Conservation (phyloP, 1,140 invertebrate species). For the Rhopalosiphum padi region DNA sequence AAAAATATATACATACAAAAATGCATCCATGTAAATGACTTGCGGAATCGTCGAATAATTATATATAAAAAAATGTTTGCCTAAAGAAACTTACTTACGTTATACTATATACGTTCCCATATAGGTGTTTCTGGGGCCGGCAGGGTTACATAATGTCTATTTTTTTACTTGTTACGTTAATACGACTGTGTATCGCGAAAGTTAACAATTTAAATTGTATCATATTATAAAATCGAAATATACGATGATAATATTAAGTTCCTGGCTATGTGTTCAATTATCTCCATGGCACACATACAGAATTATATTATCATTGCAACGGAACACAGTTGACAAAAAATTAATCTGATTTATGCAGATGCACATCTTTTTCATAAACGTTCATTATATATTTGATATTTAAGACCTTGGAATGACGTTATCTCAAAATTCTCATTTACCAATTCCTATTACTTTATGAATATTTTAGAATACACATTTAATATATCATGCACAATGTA, state of each 20-base stretch:
- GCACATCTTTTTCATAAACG: neutral
- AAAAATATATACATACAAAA: neutral
- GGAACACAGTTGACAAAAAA: neutral
- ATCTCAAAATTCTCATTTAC: neutral
- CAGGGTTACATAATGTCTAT: neutral
- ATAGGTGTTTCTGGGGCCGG: neutral
- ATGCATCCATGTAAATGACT: slow-evolving; percentile 38
- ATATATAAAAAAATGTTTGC: neutral
- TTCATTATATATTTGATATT: neutral
- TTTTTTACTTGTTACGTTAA: neutral
- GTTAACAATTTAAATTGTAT: neutral
- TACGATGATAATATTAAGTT: neutral
- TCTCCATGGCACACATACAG: neutral
- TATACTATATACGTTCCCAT: neutral
- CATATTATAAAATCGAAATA: neutral
- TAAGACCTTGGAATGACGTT: neutral
- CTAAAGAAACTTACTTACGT: neutral
- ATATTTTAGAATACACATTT: neutral
- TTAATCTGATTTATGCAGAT: neutral
- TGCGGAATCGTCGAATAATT: neutral
- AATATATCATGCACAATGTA: neutral
- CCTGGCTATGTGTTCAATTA: neutral
- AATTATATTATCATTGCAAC: neutral
- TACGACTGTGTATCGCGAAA: neutral
- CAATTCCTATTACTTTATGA: neutral